Evolutionary conservation across 2,797 vertebrate species (phyloP).

Genomic region (Eulemur rubriventer): DNA sequence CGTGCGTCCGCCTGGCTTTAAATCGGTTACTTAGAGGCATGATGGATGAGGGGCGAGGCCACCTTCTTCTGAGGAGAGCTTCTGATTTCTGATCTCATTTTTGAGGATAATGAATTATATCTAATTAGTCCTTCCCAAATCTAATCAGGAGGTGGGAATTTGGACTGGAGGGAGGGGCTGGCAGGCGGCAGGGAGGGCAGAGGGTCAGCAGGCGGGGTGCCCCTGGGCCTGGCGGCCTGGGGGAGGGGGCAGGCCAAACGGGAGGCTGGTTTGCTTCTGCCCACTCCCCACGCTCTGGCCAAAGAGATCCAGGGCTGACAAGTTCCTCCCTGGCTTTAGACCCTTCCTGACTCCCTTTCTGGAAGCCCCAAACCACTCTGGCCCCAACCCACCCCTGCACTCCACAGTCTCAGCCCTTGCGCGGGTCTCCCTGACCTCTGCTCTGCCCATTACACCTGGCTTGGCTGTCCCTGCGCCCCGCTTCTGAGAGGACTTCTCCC

Average conservation of each 20-base stretch:
- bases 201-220: constrained; percentile 68
- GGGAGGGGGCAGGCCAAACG: background rate
- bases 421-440: background rate
- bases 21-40: constrained; percentile 99
- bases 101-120: constrained; percentile 99
- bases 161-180: constrained; percentile 86
- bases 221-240: background rate
- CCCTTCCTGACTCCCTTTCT: background rate
- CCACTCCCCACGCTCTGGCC: background rate
- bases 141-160: constrained; percentile 96
- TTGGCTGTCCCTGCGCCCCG: background rate
- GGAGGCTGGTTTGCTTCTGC: background rate
- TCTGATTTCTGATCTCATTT: constrained; percentile 97
- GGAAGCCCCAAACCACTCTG: background rate
- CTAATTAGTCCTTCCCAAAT: constrained; percentile 98
- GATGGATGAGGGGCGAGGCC: constrained; percentile 97
- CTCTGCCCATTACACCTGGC: background rate
- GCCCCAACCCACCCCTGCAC: too few relatives aligned
- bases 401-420: background rate
- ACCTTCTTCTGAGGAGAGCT: constrained; percentile 95
- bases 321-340: background rate
- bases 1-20: constrained; percentile 96
- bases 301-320: background rate
- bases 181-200: constrained; percentile 59
- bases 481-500: background rate